Percentiles rank a stretch among this genome's conserved stretches.
phyloP scores from a whole-genome alignment of 2,113 vertebrate species.

The Atractosteus spatula region DNA sequence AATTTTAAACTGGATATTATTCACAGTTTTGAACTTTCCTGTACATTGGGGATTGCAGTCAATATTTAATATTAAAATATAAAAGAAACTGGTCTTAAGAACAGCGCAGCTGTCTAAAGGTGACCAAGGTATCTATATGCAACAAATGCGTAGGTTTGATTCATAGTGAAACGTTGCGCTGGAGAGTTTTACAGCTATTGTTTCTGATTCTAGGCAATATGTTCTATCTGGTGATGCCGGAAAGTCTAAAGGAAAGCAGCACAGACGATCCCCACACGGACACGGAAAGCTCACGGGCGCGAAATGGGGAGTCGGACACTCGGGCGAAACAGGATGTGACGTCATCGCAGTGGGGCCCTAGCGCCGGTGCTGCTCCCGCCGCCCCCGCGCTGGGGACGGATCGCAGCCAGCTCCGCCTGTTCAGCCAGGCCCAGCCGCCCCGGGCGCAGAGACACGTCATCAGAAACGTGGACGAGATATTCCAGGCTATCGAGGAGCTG shows the following conservation, averaged over 20 bases:
- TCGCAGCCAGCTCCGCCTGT: conserved; percentile 16
- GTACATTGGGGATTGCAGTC: neutral
- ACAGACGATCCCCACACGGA: conserved; percentile 55
- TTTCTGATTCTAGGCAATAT: conserved; percentile 53
- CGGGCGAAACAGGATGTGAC: conserved; percentile 26
- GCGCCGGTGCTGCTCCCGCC: neutral
- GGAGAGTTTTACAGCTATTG: neutral
- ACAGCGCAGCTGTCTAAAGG: no score
- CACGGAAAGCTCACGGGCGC: conserved; percentile 37
- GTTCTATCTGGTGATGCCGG: conserved; percentile 66
- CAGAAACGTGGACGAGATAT: conserved; percentile 64
- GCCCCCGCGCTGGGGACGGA: conserved; percentile 24
- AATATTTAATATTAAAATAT: neutral
- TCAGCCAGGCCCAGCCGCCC: conserved; percentile 23
- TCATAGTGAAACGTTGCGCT: neutral
- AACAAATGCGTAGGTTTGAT: no score
- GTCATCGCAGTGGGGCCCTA: neutral
- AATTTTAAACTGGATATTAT: no score
- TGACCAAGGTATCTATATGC: neutral
- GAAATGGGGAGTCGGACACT: conserved; percentile 30
- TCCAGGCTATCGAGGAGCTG: conserved; percentile 61
- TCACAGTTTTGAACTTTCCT: neutral
- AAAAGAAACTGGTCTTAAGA: no score
- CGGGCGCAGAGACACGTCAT: conserved; percentile 44
- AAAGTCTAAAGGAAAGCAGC: conserved; percentile 37